Percentiles rank a stretch among this genome's conserved stretches.
These are phyloP conservation scores for Anastrepha obliqua DNA, from an alignment of 1,140 invertebrate species.

Conservation along the genomic window DNA sequence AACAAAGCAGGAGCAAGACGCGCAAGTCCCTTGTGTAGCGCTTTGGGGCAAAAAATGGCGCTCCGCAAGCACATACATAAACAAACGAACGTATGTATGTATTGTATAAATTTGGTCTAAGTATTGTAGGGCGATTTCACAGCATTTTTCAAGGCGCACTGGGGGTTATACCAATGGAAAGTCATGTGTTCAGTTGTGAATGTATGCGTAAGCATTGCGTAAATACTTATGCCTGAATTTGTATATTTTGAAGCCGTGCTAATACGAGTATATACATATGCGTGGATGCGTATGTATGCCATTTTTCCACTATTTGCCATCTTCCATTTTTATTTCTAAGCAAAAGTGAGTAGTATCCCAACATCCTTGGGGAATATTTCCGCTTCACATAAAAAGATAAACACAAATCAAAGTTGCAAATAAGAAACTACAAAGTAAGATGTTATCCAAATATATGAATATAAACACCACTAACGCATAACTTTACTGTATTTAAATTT, in stretches of 20 bases:
- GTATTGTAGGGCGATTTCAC: not conserved
- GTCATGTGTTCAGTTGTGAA: not conserved
- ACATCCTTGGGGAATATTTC: not conserved
- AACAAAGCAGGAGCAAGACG: not conserved
- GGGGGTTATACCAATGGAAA: not conserved
- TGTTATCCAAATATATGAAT: not conserved
- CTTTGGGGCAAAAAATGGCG: conserved; percentile 42
- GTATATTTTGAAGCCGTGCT: not conserved
- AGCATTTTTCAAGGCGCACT: conserved; percentile 1
- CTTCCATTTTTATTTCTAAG: not conserved
- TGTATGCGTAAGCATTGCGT: not conserved
- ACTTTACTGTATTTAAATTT: not conserved
- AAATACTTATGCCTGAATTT: not conserved
- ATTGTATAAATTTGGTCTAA: no score
- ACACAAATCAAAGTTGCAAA: conserved; percentile 51
- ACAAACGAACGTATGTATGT: not conserved
- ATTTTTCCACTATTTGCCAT: not conserved
- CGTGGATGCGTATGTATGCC: no score
- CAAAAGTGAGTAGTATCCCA: not conserved
- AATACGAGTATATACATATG: not conserved
- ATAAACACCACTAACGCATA: not conserved
- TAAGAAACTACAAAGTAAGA: conserved; percentile 34
- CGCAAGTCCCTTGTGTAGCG: conserved; percentile 28
- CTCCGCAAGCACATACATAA: not conserved
- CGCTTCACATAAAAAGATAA: conserved; percentile 15